Evolutionary conservation across 2,888 invertebrate genomes (phyloP), one percentile per base, ranked within the genome.

Genomic region (Troides helena): DNA sequence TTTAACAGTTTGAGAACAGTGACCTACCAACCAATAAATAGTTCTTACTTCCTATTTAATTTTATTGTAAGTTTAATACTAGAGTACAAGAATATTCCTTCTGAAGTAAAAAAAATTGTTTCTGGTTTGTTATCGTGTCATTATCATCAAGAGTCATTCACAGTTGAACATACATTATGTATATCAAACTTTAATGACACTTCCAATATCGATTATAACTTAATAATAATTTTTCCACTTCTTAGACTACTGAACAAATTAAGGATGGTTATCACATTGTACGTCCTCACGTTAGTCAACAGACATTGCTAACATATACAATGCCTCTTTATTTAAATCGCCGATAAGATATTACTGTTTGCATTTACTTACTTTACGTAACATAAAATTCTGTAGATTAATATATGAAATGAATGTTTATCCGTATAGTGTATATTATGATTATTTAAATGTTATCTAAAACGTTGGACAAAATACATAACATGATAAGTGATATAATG

Each of bases 291-390:
- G 57, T 14, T 30, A 50, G n/a, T 53, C 50, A 46, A 62, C 67
- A 36, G 53, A 57, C 56, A 10, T n/a, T 39, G 59, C 53, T 66
- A 63, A 67, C 58, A 63, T 50, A 23, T 66, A 66, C 66, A 70
- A 70, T 66, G 60, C 25, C n/a, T 67, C 66, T 67, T 59, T 70
- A 70, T 70, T 70, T 62, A 70, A 67, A 67, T 70, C 43, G 43
- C 8, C 25, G 73, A 73, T 73, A 71, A 73, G 73, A 72, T 68
- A 71, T 71, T 67, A 23, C 63, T 68, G 36, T 71, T 67, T 70
- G 60, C 59, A 67, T 60, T 73, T 72, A 73, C 72, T 63, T 73
- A 71, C 69, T 61, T 18, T 30, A 43, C 67, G 61, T 65, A 56
- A 53, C 68, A 56, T 70, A 25, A 58, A 67, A 72, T 70, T 71